Percentiles rank a stretch among this genome's conserved stretches.
Evolutionary conservation across 2,113 vertebrate species (phyloP).

Genomic region (Paralichthys olivaceus): DNA sequence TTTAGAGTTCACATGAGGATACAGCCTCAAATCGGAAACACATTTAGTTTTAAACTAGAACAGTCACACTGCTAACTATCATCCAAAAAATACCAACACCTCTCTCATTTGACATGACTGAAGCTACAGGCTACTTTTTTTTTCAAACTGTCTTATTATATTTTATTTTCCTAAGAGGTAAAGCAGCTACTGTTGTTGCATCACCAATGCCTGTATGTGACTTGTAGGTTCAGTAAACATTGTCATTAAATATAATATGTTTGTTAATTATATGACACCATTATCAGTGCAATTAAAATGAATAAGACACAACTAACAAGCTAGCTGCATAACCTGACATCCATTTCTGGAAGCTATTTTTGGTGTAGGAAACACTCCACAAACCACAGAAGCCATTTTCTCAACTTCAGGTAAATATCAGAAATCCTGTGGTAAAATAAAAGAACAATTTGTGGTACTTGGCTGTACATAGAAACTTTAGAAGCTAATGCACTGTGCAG

Average conservation of each 20-base stretch:
- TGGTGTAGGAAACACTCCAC: constrained; percentile 9
- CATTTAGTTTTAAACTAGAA: neutral
- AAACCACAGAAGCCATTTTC: constrained; percentile 27
- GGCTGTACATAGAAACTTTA: too few relatives aligned
- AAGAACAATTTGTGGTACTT: too few relatives aligned
- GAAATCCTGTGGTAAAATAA: neutral
- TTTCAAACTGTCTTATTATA: too few relatives aligned
- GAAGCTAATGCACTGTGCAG: too few relatives aligned
- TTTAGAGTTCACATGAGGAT: too few relatives aligned
- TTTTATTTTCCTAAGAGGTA: too few relatives aligned
- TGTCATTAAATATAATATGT: neutral
- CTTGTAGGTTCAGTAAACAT: neutral
- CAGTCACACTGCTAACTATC: neutral
- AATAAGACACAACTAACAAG: constrained; percentile 10
- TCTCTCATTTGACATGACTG: too few relatives aligned
- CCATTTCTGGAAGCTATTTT: constrained; percentile 25
- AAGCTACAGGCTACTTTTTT: neutral
- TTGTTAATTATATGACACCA: constrained; percentile 8
- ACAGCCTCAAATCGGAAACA: too few relatives aligned
- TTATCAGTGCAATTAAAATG: constrained; percentile 28
- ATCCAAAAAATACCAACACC: too few relatives aligned
- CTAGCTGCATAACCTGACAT: constrained; percentile 28
- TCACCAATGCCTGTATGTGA: neutral
- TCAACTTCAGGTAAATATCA: constrained; percentile 18
- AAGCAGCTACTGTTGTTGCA: too few relatives aligned